These are phyloP conservation scores for Elachura formosa DNA, from an alignment of 2,113 vertebrate genomes.

Conservation along the genomic window DNA sequence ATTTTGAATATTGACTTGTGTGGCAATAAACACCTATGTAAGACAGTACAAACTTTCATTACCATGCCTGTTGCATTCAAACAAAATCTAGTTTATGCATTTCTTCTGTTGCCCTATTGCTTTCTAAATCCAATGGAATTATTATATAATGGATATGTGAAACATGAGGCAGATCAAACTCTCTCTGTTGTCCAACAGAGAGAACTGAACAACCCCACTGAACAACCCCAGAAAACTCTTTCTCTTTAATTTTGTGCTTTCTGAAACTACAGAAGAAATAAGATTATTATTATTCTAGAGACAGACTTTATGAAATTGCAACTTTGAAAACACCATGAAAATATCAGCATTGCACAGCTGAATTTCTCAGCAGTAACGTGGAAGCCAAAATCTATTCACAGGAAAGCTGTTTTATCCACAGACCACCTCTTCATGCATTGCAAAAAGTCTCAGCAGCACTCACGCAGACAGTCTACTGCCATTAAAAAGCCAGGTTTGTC, in stretches of 20 bases:
- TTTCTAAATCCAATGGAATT: not conserved
- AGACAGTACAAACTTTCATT: not conserved
- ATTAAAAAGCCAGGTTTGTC: not conserved
- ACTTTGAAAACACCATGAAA: not conserved
- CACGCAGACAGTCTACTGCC: not conserved
- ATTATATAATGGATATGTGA: not conserved
- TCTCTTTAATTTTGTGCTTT: not conserved
- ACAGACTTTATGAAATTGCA: not conserved
- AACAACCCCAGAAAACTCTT: not conserved
- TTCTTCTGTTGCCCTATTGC: not conserved
- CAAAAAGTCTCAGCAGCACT: not conserved
- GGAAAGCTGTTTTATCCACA: not conserved
- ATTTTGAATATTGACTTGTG: not conserved
- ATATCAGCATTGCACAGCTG: not conserved
- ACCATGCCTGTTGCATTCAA: not conserved
- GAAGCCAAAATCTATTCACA: not conserved
- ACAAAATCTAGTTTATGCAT: not conserved
- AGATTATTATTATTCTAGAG: not conserved
- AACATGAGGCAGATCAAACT: not conserved
- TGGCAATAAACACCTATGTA: fast-evolving
- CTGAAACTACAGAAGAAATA: not conserved
- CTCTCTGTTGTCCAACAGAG: too few species aligned
- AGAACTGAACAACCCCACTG: too few species aligned
- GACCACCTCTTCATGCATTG: not conserved
- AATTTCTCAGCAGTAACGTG: not conserved